Evolutionary conservation across 1,140 invertebrate genomes (phyloP), one percentile per base, ranked within the genome.

Genomic region (Lasioglossum baleicum): DNA sequence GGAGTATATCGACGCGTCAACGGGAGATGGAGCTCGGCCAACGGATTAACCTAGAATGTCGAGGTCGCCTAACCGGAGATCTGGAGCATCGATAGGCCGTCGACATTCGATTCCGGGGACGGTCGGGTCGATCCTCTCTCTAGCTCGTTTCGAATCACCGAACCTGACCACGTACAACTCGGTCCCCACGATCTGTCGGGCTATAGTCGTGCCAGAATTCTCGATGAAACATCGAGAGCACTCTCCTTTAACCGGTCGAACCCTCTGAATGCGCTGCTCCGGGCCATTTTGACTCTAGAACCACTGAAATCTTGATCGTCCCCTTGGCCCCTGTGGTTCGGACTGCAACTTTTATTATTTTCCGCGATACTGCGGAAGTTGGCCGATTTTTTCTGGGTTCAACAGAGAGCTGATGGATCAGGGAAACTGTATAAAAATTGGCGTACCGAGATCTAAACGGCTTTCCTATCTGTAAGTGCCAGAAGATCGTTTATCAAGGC

Each of bases 1-100:
- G 22, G 53, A 60, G 51, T 61, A 61, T 80, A 80, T 80, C 70
- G 53, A 75, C 72, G 63, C 77, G 77, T 83, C 70, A 75, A 71
- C 66, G 75, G 51, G 76, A 60, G 76, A 76, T 84, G 83, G 78
- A 84, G 82, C 77, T 58, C 65, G 63, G 78, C 83, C 74, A 85
- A 84, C 68, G 75, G 84, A 85, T 82, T 85, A 86, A 86, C 85
- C 80, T 56, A 82, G 81, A 83, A 87, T 67, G 63, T 22, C 70
- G 83, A 85, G 76, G 75, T 73, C 75, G 77, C 53, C 64, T 61
- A 40, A 60, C 42, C 53, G 64, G 44, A 85, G 86, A 88, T 88
- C 81, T 87, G 71, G 87, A 87, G 67, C 87, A 53, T 64, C 78
- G 83, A 87, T 88, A 87, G 65, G 64, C 70, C 74, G 70, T 67